Conservation (phyloP, 2,888 invertebrate genomes). For the Rosalia funebris region DNA sequence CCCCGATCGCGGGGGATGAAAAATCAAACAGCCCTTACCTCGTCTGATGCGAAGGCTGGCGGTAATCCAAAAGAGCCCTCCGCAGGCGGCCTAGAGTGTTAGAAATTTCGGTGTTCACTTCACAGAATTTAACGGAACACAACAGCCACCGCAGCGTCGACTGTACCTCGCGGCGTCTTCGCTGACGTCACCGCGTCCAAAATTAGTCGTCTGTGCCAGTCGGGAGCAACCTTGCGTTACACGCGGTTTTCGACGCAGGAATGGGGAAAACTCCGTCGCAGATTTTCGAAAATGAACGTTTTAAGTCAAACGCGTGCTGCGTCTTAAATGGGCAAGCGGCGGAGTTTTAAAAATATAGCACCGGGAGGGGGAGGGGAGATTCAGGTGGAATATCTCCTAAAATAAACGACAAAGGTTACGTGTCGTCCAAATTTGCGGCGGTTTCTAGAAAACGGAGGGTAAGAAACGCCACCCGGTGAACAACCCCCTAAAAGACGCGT, state of each 20-base stretch:
- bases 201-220: constrained; percentile 51
- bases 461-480: no score
- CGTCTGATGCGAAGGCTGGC: background rate
- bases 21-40: constrained; percentile 12
- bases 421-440: background rate
- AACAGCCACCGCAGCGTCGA: constrained; percentile 33
- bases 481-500: no score
- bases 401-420: background rate
- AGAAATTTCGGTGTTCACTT: constrained; percentile 49
- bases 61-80: constrained; percentile 18
- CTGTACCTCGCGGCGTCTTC: constrained; percentile 26
- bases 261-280: background rate
- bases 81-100: constrained; percentile 26
- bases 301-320: background rate
- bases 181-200: constrained; percentile 57
- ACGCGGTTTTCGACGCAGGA: background rate
- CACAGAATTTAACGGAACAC: constrained; percentile 51
- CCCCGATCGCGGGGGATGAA: no score
- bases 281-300: constrained; percentile 4
- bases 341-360: background rate
- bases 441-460: background rate
- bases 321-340: background rate
- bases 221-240: constrained; percentile 45
- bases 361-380: background rate
- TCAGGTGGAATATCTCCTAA: background rate